Evolutionary conservation across 1,140 invertebrate genomes (phyloP), one percentile per base, ranked within the genome.

Genomic region (Gryllus bimaculatus): DNA sequence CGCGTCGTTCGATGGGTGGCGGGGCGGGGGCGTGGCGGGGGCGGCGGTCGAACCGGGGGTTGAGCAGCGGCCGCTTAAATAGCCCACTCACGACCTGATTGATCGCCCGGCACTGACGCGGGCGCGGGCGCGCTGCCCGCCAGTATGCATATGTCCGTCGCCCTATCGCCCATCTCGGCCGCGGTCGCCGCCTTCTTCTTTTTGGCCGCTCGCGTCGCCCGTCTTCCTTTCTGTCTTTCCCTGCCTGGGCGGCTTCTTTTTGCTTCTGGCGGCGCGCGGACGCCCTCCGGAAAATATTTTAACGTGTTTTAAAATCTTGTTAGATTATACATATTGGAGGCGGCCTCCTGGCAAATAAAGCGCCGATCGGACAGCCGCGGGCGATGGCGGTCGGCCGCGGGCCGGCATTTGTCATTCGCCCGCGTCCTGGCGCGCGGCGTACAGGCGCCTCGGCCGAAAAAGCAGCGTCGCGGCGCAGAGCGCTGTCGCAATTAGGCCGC

Each of bases 281-380:
- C 10, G 0, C 54, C 54, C 54, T 66, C 18, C 54, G 54, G 18
- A 66, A 66, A 66, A 66, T 10, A 66, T 66, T 66, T 66, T 66
- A 66, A 66, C 54, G 54, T 66, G 54, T 66, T 66, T 66, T 10
- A 66, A 66, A 66, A 66, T 66, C 54, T 66, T 66, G 54, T 66
- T 66, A 66, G 54, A 66, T 66, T 66, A 66, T 18, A 66, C 54
- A 7, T 66, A 66, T 66, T 66, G 54, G 18, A 18, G 18, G 18
- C 54, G 54, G 10, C 18, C 18, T 66, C 54, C 54, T 2, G 18
- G 18, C 54, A 66, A 66, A 66, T 66, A 66, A 66, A 66, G 54
- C 26, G 26, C 26, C 26, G 26, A 39, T 39, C 26, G 26, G 26
- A 39, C 26, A 39, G 26, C 26, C 26, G 26, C 26, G 26, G 26